Evolutionary conservation across 1,140 invertebrate genomes (phyloP), one percentile per base, ranked within the genome.

Genomic region (Archivesica marissinica): DNA sequence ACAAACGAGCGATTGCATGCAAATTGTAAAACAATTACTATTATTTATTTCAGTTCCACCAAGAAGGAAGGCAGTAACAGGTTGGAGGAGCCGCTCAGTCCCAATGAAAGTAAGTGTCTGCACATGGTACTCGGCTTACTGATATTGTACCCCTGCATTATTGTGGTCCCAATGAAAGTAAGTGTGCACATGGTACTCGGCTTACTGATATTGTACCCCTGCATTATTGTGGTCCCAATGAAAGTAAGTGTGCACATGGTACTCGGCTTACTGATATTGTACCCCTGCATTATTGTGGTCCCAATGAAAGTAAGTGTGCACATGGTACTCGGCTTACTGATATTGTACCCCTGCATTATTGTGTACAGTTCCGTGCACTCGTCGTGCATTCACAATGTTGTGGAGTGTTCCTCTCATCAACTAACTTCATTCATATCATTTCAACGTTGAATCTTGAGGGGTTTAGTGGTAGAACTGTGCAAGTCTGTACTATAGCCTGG

Each of bases 61-160:
- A 83, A 85, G 44, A 84, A 68, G 35, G 61, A 47, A 72, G 70
- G 66, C 15, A 9, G 44, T 33, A 56, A 47, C 28, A 84, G 50
- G 44, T 35, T 70, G 38, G 72, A 90, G 76, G 91, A 93, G 91
- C 95, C 95, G 61, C 94, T 95, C 72, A 95, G 95, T 82, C 86
- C 89, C 11, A 84, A 88, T 87, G 86, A 88, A 81, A 74, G 89
- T 90, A 74, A 86, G 89, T 88, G 50, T n/a, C 23, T 76, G 44
- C 15, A 6, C 33, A 28, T 72, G 20, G 6, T 15, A 11, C 28
- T 15, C 39, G 25, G 25, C 52, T 33, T 59, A 41, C 35, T 54
- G 44, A 33, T 28, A 50, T 74, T 13, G 25, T 41, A 75, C 35
- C 23, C 68, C 25, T 72, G 68, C 68, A 72, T 50, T 72, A 23